Percentiles rank a stretch among this genome's conserved stretches.
Conservation (phyloP, 2,797 vertebrate species). For the Xenentodon cancila region DNA sequence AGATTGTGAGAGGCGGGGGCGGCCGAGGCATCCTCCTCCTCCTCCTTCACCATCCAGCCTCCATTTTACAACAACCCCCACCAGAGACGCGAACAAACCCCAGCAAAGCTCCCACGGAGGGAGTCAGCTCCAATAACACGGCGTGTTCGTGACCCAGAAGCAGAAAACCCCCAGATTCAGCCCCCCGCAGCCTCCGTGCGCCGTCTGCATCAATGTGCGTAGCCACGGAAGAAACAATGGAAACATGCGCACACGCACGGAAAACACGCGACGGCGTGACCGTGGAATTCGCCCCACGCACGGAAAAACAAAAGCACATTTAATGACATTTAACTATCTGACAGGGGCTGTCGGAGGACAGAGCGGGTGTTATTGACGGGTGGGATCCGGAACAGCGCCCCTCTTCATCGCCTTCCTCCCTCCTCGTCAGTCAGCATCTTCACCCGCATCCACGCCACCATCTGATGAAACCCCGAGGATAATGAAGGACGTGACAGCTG, state of each 20-base stretch:
- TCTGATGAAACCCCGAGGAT: not conserved
- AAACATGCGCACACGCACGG: conserved; percentile 2
- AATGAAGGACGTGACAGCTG: not conserved
- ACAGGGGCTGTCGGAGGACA: too few relatives aligned
- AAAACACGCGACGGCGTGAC: not conserved
- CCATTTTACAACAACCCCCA: conserved; percentile 61
- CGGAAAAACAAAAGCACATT: too few relatives aligned
- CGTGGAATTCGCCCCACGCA: not conserved
- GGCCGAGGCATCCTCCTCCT: conserved; percentile 48
- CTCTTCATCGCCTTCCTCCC: conserved; percentile 2
- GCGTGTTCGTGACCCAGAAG: fast-evolving
- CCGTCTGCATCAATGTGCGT: conserved; percentile 57
- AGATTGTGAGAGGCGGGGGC: conserved; percentile 15
- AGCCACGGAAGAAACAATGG: conserved; percentile 48
- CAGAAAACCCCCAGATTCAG: too few relatives aligned
- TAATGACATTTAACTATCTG: too few relatives aligned
- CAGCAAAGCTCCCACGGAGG: not conserved
- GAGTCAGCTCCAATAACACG: too few relatives aligned
- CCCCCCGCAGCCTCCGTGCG: not conserved
- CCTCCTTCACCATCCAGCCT: conserved; percentile 49
- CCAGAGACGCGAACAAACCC: not conserved
- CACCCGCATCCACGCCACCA: not conserved
- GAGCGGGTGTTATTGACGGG: too few relatives aligned
- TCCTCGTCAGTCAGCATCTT: not conserved
- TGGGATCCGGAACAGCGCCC: not conserved